phyloP scores from a whole-genome alignment of 2,888 invertebrate genomes.

The Cosmorhoe ocellata region DNA sequence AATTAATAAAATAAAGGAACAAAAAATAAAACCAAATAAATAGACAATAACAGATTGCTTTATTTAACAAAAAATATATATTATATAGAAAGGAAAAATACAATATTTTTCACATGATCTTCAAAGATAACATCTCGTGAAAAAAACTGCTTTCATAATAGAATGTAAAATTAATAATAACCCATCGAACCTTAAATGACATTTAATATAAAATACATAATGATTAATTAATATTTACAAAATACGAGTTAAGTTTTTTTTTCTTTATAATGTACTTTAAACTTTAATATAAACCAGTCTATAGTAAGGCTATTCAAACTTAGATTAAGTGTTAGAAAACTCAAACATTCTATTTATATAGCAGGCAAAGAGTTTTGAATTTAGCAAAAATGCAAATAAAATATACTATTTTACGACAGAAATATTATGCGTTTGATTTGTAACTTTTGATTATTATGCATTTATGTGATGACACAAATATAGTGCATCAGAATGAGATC shows the following conservation, averaged over 20 bases:
- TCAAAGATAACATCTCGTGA: slow-evolving; percentile 47
- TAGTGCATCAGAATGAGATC: slow-evolving; percentile 71
- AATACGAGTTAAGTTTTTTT: slow-evolving; percentile 77
- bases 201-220: slow-evolving; percentile 82
- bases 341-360: slow-evolving; percentile 48
- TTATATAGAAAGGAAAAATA: slow-evolving; percentile 76
- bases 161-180: slow-evolving; percentile 72
- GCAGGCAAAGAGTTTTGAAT: slow-evolving; percentile 60
- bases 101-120: slow-evolving; percentile 72
- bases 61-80: slow-evolving; percentile 83
- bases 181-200: slow-evolving; percentile 78
- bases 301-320: slow-evolving; percentile 82
- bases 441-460: slow-evolving; percentile 60
- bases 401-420: slow-evolving; percentile 42
- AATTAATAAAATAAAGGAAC: slow-evolving; percentile 48
- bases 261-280: slow-evolving; percentile 64
- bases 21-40: slow-evolving; percentile 72
- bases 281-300: slow-evolving; percentile 81
- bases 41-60: slow-evolving; percentile 82
- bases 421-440: slow-evolving; percentile 64
- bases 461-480: slow-evolving; percentile 67
- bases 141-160: slow-evolving; percentile 67
- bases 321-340: slow-evolving; percentile 77
- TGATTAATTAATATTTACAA: slow-evolving; percentile 82
- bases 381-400: slow-evolving; percentile 13